Conservation (phyloP, 1,140 invertebrate genomes). For the Carposina sasakii region DNA sequence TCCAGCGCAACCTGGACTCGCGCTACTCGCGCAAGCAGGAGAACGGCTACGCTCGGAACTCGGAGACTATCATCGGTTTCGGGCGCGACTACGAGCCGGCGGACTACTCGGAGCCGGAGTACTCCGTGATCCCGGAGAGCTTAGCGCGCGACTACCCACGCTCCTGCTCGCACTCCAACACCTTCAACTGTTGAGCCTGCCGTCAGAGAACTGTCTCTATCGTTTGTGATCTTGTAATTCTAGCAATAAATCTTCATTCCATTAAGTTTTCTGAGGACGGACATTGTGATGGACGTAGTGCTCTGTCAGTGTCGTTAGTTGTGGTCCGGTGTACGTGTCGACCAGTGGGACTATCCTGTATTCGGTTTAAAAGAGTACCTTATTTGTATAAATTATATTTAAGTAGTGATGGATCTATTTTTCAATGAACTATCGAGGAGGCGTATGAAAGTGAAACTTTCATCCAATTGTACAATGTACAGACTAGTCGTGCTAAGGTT, state of each 20-base stretch:
- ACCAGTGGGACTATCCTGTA: slow-evolving; percentile 60
- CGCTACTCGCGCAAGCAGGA: slow-evolving; percentile 67
- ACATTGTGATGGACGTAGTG: slow-evolving; percentile 53
- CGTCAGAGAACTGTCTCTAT: slow-evolving; percentile 44
- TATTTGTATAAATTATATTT: slow-evolving; percentile 70
- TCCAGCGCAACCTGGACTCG: slow-evolving; percentile 63
- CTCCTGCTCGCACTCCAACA: slow-evolving; percentile 64
- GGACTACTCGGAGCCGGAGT: slow-evolving; percentile 65
- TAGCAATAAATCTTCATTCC: slow-evolving; percentile 74
- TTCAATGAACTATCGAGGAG: slow-evolving; percentile 48
- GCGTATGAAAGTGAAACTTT: slow-evolving; percentile 65
- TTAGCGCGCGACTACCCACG: slow-evolving; percentile 51
- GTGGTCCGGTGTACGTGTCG: slow-evolving; percentile 50
- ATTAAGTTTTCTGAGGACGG: slow-evolving; percentile 61
- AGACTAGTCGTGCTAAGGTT: slow-evolving; percentile 60
- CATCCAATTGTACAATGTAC: slow-evolving; percentile 57
- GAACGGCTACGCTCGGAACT: slow-evolving; percentile 63
- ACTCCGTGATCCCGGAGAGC: slow-evolving; percentile 64
- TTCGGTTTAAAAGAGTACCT: slow-evolving; percentile 64
- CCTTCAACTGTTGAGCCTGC: slow-evolving; percentile 68
- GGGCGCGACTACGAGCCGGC: slow-evolving; percentile 36
- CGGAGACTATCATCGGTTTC: slow-evolving; percentile 61
- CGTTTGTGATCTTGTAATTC: slow-evolving; percentile 70
- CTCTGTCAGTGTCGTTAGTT: slow-evolving; percentile 56
- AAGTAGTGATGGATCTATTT: slow-evolving; percentile 69